phyloP scores from a whole-genome alignment of 2,113 vertebrate species.

The Otocyon megalotis region DNA sequence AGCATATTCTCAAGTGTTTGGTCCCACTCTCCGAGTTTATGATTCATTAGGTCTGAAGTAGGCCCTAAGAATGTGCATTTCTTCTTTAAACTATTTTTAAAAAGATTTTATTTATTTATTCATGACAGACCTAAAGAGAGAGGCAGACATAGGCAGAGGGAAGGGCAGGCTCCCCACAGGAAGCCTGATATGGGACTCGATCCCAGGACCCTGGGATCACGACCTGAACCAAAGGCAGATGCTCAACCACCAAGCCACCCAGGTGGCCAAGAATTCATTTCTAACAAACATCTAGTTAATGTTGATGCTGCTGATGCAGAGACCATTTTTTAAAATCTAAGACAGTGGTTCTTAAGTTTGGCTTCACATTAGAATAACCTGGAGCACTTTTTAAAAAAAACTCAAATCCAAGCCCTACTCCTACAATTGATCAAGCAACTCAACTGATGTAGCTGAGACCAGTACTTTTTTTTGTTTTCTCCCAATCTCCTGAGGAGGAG shows the following conservation, averaged over 20 bases:
- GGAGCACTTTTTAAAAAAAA: background rate
- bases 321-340: background rate
- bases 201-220: too few species aligned
- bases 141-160: too few species aligned
- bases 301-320: background rate
- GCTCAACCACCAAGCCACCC: too few species aligned
- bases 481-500: background rate
- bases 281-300: conserved; percentile 2
- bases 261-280: background rate
- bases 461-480: background rate
- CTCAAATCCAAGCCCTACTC: background rate
- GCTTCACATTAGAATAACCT: conserved; percentile 8
- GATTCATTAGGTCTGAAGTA: background rate
- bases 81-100: too few species aligned
- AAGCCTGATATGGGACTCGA: too few species aligned
- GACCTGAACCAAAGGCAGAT: too few species aligned
- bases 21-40: background rate
- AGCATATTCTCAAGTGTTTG: background rate
- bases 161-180: too few species aligned
- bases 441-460: background rate
- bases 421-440: background rate
- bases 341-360: background rate
- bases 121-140: too few species aligned
- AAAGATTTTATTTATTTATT: too few species aligned
- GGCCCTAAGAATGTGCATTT: background rate